A percentile compares a stretch with the other conserved stretches of the same genome.
phyloP scores from a whole-genome alignment of 2,113 vertebrate genomes.

The Fulica atra region DNA sequence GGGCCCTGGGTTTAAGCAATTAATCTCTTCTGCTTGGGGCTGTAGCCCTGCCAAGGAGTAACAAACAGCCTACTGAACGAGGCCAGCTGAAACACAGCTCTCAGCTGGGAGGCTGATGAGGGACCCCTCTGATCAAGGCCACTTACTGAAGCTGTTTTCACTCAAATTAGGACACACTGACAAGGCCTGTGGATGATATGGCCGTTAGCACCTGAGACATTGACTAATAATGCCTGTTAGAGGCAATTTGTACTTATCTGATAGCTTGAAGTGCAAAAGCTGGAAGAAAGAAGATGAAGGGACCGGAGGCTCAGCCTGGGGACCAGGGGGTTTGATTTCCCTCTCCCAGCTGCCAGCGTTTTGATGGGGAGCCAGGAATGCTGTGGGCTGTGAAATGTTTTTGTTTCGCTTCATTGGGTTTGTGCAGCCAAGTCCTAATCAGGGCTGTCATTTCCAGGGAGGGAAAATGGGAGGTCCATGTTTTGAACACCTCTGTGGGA shows the following conservation, averaged over 20 bases:
- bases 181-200: background rate
- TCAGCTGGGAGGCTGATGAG: background rate
- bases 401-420: constrained; percentile 29
- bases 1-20: background rate
- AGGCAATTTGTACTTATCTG: constrained; percentile 40
- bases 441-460: background rate
- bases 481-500: constrained; percentile 11
- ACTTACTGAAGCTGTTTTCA: background rate
- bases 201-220: background rate
- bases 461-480: background rate
- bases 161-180: background rate
- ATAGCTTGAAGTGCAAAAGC: background rate
- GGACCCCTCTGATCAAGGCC: background rate
- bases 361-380: constrained; percentile 41
- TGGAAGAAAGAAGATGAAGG: background rate
- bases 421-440: constrained; percentile 38
- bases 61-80: background rate
- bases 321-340: background rate
- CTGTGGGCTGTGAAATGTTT: constrained; percentile 60
- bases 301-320: background rate
- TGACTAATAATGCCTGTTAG: background rate
- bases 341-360: background rate
- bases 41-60: background rate
- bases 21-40: background rate
- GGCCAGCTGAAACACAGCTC: background rate